Base-by-base conservation (phyloP, 2,797 vertebrate species). In the Spinus olivaceus region DNA sequence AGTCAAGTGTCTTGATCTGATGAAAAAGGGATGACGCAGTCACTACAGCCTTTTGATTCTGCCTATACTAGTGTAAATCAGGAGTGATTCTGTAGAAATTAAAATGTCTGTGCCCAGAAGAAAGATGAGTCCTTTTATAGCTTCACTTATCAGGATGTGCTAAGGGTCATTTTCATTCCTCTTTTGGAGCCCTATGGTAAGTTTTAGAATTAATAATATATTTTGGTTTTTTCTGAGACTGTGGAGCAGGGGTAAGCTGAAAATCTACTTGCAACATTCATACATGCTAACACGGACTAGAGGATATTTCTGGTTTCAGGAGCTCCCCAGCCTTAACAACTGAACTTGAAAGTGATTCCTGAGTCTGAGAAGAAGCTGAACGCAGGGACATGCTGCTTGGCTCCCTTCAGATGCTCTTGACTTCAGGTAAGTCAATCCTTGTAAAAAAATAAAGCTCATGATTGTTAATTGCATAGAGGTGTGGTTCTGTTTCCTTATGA, bases 311-410 rank as follows among this genome's bases (percentile, higher is more conserved):
- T 49, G 30, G 25, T 81, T 84, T 77, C 33, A 64, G 50, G 18
- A 84, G 20, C 24, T 77, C 4, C 37, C 28, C 18, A 42, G 18
- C 15, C 33, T 28, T 39, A 39, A 71, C 18, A 64, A 50, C 9
- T 27, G 33, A 57, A 64, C 30, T 51, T 53, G n/a, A 77, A 81
- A 56, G 25, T 21, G 39, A 70, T 69, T 90, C 44, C 63, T n/a
- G 33, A 89, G 32, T 20, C 33, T 73, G 39, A 27, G 0, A 8
- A 46, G 47, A 66, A 73, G 28, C 30, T 64, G 53, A 53, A 56
- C 9, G 4, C 22, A 59, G 27, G 3, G 17, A 6, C 30, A 56
- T 2, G 0, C 21, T 28, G 13, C 27, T 30, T 1, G 0, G 8
- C 33, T 53, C 60, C 23, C 20, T 37, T 27, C 16, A 77, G 23